A percentile compares a stretch with the other conserved stretches of the same genome.
Conservation (phyloP, 2,113 vertebrate genomes). For the Perognathus longimembris region DNA sequence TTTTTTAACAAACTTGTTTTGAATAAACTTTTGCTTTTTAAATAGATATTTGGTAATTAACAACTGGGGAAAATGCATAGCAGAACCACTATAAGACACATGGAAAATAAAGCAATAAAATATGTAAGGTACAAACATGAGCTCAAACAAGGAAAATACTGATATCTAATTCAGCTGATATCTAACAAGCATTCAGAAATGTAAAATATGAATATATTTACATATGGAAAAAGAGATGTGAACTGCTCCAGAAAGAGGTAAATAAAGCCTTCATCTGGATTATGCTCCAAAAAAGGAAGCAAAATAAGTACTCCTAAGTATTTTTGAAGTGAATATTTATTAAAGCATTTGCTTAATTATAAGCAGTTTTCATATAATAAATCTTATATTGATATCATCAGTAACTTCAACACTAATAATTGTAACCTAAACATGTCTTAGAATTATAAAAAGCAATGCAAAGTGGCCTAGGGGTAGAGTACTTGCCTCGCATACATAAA, state of each 20-base stretch:
- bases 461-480: too few species aligned
- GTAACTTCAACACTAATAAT: not conserved
- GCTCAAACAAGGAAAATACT: not conserved
- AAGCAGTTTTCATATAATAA: conserved; percentile 7
- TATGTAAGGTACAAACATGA: not conserved
- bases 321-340: conserved; percentile 2
- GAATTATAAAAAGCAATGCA: not conserved
- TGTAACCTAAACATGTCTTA: conserved; percentile 2
- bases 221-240: conserved; percentile 28
- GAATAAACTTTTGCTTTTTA: not conserved
- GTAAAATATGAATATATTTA: not conserved
- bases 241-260: not conserved
- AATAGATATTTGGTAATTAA: not conserved
- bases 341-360: conserved; percentile 36
- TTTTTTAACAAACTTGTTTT: not conserved
- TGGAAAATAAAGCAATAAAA: too few species aligned
- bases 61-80: not conserved
- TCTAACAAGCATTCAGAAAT: not conserved
- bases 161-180: not conserved
- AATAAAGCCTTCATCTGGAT: not conserved
- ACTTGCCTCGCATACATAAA: too few species aligned
- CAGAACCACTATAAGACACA: not conserved
- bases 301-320: not conserved
- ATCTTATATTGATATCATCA: not conserved
- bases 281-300: not conserved